Base-by-base conservation (phyloP, 2,113 vertebrate genomes). In the Myxocyprinus asiaticus region DNA sequence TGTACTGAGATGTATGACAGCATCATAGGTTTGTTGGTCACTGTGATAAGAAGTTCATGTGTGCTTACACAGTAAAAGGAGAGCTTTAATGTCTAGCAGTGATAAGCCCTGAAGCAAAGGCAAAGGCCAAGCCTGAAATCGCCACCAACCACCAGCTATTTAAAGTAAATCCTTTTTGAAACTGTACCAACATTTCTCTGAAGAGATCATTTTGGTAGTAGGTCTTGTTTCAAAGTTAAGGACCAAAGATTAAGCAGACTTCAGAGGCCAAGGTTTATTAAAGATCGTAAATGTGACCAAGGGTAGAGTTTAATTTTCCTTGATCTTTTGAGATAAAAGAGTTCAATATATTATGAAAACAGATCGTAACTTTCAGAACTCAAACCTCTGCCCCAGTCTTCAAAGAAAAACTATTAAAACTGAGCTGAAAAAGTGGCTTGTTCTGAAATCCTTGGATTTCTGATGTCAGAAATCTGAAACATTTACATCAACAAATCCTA, bases 131-230 rank as follows among this genome's bases (percentile, higher is more conserved):
- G 63, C 9, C 70, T 33, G 44, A 75, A 82, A 86, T 33, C 3
- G 22, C 22, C 22, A 33, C 47, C 56, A 59, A 43, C 78, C 79
- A 74, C 76, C 81, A 14, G 84, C 84, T 88, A 90, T 85, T 87
- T 88, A 82, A 87, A 88, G 86, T 86, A 83, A 88, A 92, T 87
- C 86, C 81, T 87, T 83, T 87, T 79, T 87, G 73, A 88, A 88
- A 85, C 67, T 70, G 77, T 63, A 84, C 47, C 70, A 81, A 86
- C 79, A 85, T 74, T 88, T 88, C 78, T 55, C 71, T 80, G 70
- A 88, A 82, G 50, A 67, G 61, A 82, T 86, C 61, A 71, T 22
- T 76, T 82, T 66, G 69, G 80, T 73, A 75, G 68, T 63, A 69
- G 5, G 47, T 33, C 8, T 9, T n/a, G 22, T 33, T 33, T 33